Base-by-base conservation (phyloP, 1,140 invertebrate species). In the Glossosoma conforme region DNA sequence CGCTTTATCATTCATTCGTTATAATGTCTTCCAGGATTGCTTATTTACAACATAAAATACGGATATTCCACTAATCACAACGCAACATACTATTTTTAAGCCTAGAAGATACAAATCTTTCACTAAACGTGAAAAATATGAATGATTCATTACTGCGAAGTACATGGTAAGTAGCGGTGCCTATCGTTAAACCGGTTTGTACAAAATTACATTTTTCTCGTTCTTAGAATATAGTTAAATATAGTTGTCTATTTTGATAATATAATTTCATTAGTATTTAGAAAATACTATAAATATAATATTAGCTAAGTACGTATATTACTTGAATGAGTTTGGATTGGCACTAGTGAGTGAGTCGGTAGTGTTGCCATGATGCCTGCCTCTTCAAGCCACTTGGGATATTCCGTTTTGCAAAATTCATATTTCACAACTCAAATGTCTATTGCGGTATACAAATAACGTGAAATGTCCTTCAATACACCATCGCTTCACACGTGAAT, bases 301-400 rank as follows among this genome's bases (percentile, higher is more conserved):
- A 38, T 38, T 38, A 17, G 13, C 36, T 38, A 38, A 38, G 36
- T 38, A 38, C 36, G 36, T 38, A 38, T 15, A 15, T 38, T 38
- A 38, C n/a, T 19, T 18, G 18, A 5, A 17, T 13, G 9, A 18
- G 2, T 15, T 38, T 8, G 36, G 20, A 11, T 38, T 38, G 36
- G 36, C 36, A 38, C 36, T 17, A 18, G 15, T 10, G 8, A 36
- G 8, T 4, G 14, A 11, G 11, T 11, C n/a, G 32, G 15, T 33
- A 15, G n/a, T 3, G 32, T 33, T 3, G 11, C 4, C 3, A 33
- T 4, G 32, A 5, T 11, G 11, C n/a, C n/a, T n/a, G n/a, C n/a
- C n/a, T n/a, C n/a, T n/a, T n/a, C n/a, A n/a, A 10, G 36, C 36
- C 36, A 38, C 36, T 17, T 38, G 36, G 36, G 36, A 15, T 38